Evolutionary conservation across 2,888 invertebrate genomes (phyloP).

Genomic region (Ormyrus thymus): DNA sequence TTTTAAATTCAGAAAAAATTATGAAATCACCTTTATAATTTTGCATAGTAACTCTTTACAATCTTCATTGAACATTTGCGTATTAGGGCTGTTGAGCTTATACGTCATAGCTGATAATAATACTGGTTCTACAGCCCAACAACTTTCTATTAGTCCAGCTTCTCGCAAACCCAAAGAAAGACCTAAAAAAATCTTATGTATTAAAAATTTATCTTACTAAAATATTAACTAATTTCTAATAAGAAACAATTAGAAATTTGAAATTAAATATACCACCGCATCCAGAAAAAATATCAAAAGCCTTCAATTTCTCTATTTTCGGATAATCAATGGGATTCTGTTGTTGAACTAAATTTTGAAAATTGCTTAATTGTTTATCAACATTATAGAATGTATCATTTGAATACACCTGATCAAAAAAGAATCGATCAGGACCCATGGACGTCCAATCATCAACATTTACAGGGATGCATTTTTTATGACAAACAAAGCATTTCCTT

Average conservation of each 20-base stretch:
- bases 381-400: constrained; percentile 75
- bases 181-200: constrained; percentile 71
- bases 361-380: neutral
- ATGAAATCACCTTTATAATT: constrained; percentile 78
- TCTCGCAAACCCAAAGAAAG: constrained; percentile 84
- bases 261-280: constrained; percentile 80
- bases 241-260: neutral
- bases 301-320: constrained; percentile 77
- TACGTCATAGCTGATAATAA: constrained; percentile 87
- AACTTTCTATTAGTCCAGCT: constrained; percentile 81
- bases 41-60: constrained; percentile 83
- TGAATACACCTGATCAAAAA: constrained; percentile 82
- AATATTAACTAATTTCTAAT: neutral
- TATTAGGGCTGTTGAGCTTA: constrained; percentile 83
- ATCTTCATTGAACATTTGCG: constrained; percentile 86
- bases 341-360: constrained; percentile 44
- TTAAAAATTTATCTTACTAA: neutral
- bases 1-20: neutral
- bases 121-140: constrained; percentile 89
- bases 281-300: constrained; percentile 90
- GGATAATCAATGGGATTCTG: constrained; percentile 69
- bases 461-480: constrained; percentile 79
- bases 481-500: constrained; percentile 83
- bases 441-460: constrained; percentile 77
- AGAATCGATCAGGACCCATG: constrained; percentile 82